Evolutionary conservation across 2,888 invertebrate species (phyloP).

Genomic region (Trachelus stipa): DNA sequence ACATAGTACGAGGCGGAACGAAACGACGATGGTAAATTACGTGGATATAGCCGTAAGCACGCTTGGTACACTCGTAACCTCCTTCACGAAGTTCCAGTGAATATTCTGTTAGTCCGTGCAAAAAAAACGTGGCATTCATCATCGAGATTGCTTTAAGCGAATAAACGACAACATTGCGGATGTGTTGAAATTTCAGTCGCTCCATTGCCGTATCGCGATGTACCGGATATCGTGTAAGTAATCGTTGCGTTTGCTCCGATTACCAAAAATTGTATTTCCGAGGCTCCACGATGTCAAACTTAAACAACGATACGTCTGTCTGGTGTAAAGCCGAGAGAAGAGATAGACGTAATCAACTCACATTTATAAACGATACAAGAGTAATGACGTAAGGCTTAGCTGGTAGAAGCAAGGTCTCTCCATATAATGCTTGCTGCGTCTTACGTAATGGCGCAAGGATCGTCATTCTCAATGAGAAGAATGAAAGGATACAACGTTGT

Average conservation of each 20-base stretch:
- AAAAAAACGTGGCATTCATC: not conserved
- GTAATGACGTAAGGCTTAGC: conserved; percentile 20
- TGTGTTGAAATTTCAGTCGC: not conserved
- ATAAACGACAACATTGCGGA: not conserved
- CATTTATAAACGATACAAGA: conserved; percentile 11
- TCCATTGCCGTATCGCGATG: not conserved
- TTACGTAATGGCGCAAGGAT: conserved; percentile 37
- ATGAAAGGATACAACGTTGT: conserved; percentile 9
- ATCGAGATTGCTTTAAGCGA: not conserved
- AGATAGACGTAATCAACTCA: not conserved
- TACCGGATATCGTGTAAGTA: not conserved
- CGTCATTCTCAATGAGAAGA: conserved; percentile 18
- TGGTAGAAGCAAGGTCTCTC: conserved; percentile 42
- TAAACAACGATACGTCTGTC: not conserved
- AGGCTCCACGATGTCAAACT: not conserved
- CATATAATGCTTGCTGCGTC: conserved; percentile 29
- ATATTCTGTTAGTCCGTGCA: not conserved
- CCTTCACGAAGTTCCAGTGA: not conserved
- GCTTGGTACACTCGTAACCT: too few species aligned
- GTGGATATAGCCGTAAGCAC: too few species aligned
- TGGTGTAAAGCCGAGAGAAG: not conserved
- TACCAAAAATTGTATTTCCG: not conserved
- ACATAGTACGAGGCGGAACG: not conserved
- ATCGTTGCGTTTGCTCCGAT: not conserved
- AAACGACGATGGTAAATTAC: not conserved